Evolutionary conservation across 2,113 vertebrate genomes (phyloP).

Genomic region (Pheucticus melanocephalus): DNA sequence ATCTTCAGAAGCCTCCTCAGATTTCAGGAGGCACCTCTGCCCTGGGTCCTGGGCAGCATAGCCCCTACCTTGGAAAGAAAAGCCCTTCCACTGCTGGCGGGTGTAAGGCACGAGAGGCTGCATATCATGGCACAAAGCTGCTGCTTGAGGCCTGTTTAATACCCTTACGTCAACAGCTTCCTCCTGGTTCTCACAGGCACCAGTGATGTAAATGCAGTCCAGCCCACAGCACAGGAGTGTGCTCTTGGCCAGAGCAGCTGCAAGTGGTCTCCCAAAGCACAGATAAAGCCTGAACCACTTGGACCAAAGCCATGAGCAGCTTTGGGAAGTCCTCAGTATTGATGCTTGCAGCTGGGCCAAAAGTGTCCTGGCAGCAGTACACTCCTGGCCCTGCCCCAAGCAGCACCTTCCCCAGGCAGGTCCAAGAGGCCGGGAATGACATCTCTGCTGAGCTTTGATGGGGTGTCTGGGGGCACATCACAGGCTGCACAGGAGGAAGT

Average conservation of each 20-base stretch:
- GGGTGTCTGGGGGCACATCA: not conserved
- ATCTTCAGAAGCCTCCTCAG: not conserved
- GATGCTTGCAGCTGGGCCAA: not conserved
- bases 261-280: not conserved
- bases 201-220: not conserved
- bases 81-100: not conserved
- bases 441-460: not conserved
- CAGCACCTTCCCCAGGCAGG: not conserved
- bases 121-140: not conserved
- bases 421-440: not conserved
- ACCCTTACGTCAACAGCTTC: not conserved
- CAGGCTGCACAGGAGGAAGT: not conserved
- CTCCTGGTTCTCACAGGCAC: not conserved
- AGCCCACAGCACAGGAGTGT: not conserved
- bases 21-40: not conserved
- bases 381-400: not conserved
- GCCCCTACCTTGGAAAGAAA: not conserved
- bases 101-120: not conserved
- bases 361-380: not conserved
- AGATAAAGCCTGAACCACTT: constrained; percentile 4
- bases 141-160: not conserved
- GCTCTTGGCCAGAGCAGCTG: constrained; percentile 3
- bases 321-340: not conserved
- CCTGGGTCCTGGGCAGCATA: not conserved
- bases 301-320: not conserved